Conservation (phyloP, 1,140 invertebrate genomes). For the Philotrypesis tridentata region DNA sequence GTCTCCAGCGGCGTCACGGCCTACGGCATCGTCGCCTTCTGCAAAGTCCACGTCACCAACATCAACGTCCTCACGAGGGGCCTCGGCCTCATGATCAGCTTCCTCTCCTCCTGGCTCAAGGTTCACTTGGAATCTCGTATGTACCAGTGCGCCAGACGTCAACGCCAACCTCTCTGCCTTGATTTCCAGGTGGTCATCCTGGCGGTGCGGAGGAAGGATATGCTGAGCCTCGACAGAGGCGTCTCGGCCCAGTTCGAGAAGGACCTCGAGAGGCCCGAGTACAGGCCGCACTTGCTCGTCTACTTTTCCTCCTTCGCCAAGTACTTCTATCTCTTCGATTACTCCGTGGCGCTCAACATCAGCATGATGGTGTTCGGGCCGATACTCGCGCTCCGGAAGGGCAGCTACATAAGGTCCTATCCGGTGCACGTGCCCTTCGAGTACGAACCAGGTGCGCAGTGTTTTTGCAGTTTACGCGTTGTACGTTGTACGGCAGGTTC, state of each 20-base stretch:
- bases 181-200: background rate
- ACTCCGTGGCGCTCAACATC: background rate
- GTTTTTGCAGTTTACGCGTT: too few relatives aligned
- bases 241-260: conserved; percentile 26
- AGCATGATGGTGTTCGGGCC: background rate
- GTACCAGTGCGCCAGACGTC: too few relatives aligned
- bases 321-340: conserved; percentile 19
- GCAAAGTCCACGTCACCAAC: conserved; percentile 45
- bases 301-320: background rate
- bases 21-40: conserved; percentile 45
- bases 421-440: conserved; percentile 26
- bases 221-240: conserved; percentile 8
- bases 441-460: conserved; percentile 26
- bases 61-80: conserved; percentile 52
- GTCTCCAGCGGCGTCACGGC: background rate
- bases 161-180: too few relatives aligned
- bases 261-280: conserved; percentile 7
- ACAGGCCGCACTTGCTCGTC: conserved; percentile 3
- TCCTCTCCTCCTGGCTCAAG: conserved; percentile 49
- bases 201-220: background rate
- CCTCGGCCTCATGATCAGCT: conserved; percentile 50
- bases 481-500: background rate
- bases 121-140: too few relatives aligned
- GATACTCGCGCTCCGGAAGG: background rate
- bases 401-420: conserved; percentile 19